Evolutionary conservation across 2,888 invertebrate genomes (phyloP).

Genomic region (Eueremaeus valkanovi): DNA sequence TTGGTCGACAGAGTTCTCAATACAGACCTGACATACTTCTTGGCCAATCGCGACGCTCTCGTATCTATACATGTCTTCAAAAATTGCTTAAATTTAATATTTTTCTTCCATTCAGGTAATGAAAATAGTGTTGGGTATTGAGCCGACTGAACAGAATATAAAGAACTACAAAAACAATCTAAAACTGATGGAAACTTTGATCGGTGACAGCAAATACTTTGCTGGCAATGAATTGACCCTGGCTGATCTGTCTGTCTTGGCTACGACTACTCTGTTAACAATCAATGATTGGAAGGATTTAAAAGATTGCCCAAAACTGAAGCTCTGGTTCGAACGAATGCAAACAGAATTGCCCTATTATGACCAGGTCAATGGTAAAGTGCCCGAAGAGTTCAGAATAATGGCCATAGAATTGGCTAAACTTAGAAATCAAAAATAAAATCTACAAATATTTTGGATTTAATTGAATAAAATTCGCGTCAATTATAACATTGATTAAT

Average conservation of each 20-base stretch:
- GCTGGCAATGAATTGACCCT: conserved; percentile 3
- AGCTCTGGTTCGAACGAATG: conserved; percentile 34
- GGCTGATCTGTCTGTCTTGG: conserved; percentile 33
- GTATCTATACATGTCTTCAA: neutral
- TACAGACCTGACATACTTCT: conserved; percentile 34
- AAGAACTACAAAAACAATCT: neutral
- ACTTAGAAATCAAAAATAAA: no score
- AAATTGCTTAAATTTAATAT: no score
- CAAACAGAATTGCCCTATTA: no score
- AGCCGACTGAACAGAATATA: neutral
- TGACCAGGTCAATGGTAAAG: no score
- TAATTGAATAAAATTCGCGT: no score
- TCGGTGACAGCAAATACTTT: neutral
- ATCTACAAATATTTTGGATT: no score
- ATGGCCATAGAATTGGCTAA: no score
- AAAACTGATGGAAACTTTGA: neutral
- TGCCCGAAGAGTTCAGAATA: no score
- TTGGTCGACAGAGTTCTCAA: conserved; percentile 63
- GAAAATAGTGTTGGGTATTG: neutral
- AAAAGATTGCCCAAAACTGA: conserved; percentile 4
- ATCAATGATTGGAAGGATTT: conserved; percentile 11
- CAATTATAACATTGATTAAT: no score
- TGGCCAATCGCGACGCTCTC: neutral
- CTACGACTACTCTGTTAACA: neutral
- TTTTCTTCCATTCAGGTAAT: no score